Base-by-base conservation (phyloP, 1,140 invertebrate species). In the Drosophila bocqueti region DNA sequence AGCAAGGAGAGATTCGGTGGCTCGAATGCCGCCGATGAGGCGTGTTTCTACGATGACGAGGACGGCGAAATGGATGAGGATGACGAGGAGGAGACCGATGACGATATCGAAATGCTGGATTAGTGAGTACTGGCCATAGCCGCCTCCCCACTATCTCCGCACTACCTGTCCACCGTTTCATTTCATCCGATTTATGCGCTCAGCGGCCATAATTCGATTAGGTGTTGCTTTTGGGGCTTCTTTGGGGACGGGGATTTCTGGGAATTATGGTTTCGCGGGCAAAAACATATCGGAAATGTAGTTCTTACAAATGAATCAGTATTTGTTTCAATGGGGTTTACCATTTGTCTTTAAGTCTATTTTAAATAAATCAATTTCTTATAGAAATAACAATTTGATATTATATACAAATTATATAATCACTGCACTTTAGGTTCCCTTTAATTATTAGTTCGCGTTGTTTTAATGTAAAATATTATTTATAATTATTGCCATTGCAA, bases 21-120 rank as follows among this genome's bases (percentile, higher is more conserved):
- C 9, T 40, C 60, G 7, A 75, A 60, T 60, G 77, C 76, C 16
- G 58, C 58, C 42, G 75, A 81, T 15, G 81, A 87, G 21, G 63
- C 76, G 1, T 72, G 46, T 2, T 83, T 74, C 49, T 85, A 79
- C 31, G 76, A 86, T 16, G 71, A 89, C 1, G 75, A 91, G 3
- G 78, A 66, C 2, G 50, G 54, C 2, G 54, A 65, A 15, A 36
- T 46, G 9, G 64, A 71, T 10, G 57, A 74, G 15, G 71, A 65
- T 40, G 21, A 4, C 9, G 78, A 72, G n/a, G 71, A 46, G 15
- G 81, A 84, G n/a, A 80, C 66, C 58, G 91, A 92, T 43, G 91
- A 85, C 45, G 86, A 92, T 42, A 83, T 92, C 50, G 91, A 92
- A 72, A 83, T 92, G 81, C 46, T 89, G 63, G 91, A 92, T 49